Percentiles rank a stretch among this genome's conserved stretches.
phyloP scores from a whole-genome alignment of 2,797 vertebrate genomes.

The Melanotaenia maccullochi region DNA sequence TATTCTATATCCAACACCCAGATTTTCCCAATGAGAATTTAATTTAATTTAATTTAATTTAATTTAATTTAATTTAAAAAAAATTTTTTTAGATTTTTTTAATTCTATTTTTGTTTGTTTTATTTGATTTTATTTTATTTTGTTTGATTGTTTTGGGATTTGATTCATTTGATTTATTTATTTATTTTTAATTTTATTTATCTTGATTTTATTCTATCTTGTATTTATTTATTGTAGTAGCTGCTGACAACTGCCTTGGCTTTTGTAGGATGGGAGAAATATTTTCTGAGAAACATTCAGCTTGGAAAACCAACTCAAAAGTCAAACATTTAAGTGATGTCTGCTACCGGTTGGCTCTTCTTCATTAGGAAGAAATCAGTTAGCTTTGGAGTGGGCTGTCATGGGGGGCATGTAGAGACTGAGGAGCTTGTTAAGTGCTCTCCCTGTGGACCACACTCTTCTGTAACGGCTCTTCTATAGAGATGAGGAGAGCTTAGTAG shows the following conservation, averaged over 20 bases:
- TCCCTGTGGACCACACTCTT: constrained; percentile 17
- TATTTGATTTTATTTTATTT: too few relatives aligned
- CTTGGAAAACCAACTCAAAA: neutral
- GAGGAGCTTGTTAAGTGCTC: constrained; percentile 14
- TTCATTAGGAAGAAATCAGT: neutral
- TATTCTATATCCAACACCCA: neutral
- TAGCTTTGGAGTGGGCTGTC: neutral
- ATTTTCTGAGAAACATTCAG: neutral
- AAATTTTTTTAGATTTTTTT: too few relatives aligned
- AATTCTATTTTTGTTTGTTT: too few relatives aligned
- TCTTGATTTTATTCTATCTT: neutral
- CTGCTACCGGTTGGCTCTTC: constrained; percentile 7
- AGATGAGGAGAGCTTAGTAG: constrained; percentile 31
- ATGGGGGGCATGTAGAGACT: constrained; percentile 8
- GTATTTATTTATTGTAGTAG: neutral
- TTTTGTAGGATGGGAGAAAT: neutral
- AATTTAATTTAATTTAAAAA: too few relatives aligned
- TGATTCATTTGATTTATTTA: too few relatives aligned
- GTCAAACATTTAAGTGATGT: neutral
- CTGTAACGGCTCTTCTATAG: constrained; percentile 18
- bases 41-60: too few relatives aligned
- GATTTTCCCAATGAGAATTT: neutral
- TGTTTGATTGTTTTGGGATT: too few relatives aligned
- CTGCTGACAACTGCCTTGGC: neutral
- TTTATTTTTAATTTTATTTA: neutral